Evolutionary conservation across 2,113 vertebrate species (phyloP).

Genomic region (Deroptyus accipitrinus): DNA sequence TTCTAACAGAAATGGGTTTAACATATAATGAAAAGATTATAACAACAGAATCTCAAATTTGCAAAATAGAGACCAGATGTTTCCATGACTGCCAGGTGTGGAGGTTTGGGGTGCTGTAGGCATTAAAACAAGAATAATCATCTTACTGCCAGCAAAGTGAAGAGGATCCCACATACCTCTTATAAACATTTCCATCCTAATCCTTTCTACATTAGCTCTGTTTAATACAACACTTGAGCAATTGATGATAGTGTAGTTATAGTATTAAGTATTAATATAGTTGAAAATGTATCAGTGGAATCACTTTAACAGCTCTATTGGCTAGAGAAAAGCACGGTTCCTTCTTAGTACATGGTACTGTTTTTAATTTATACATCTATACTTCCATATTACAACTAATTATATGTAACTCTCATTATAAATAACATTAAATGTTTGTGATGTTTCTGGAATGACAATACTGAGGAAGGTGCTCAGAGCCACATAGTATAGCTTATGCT

Average conservation of each 20-base stretch:
- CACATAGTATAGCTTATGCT: background rate
- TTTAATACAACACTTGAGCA: background rate
- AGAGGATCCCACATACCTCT: background rate
- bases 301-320: background rate
- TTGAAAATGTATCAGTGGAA: background rate
- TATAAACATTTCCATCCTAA: background rate
- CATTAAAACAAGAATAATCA: background rate
- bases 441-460: background rate
- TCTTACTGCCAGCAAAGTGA: background rate
- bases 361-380: background rate
- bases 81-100: background rate
- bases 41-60: background rate
- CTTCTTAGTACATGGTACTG: background rate
- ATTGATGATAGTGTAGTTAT: background rate
- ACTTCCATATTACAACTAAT: background rate
- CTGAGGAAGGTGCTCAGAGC: background rate
- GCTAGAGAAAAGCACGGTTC: background rate
- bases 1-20: background rate
- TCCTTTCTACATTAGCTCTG: background rate
- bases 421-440: background rate
- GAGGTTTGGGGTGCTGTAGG: background rate
- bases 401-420: background rate
- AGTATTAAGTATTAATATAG: background rate
- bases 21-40: background rate
- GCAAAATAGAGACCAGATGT: background rate